phyloP scores from a whole-genome alignment of 2,888 invertebrate genomes.

The Strigamia maritima region DNA sequence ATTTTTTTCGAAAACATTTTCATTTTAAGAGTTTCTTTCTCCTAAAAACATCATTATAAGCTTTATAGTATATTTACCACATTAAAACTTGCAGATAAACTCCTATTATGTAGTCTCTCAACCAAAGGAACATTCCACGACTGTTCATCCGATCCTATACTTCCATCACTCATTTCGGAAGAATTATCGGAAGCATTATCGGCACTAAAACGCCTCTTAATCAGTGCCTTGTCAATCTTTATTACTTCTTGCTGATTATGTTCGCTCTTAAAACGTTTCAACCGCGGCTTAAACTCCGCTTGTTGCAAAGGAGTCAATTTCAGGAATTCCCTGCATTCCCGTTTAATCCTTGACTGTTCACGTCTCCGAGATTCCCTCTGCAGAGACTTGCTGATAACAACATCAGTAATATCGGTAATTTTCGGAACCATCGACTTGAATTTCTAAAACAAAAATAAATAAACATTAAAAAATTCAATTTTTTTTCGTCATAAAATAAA shows the following conservation, averaged over 20 bases:
- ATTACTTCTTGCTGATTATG: no score
- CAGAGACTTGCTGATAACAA: neutral
- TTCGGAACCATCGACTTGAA: conserved; percentile 51
- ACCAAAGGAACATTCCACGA: neutral
- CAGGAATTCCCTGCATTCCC: neutral
- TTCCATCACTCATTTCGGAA: conserved; percentile 44
- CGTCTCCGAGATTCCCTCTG: neutral
- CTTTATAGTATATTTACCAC: neutral
- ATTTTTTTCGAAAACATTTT: no score
- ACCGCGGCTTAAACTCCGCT: neutral
- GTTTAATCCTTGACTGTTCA: neutral
- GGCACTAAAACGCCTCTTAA: neutral
- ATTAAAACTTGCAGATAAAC: neutral
- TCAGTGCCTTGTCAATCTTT: neutral
- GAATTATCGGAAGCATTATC: no score
- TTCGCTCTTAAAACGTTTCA: neutral
- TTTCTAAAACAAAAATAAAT: conserved; percentile 47
- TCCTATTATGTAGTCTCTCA: neutral
- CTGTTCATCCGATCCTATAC: conserved; percentile 48
- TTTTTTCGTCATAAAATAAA: no score
- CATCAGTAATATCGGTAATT: conserved; percentile 48
- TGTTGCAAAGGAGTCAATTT: neutral
- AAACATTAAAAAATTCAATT: neutral
- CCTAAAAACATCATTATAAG: no score
- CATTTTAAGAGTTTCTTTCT: no score